Base-by-base conservation (phyloP, 2,888 invertebrate species). In the Morpho deidamia region DNA sequence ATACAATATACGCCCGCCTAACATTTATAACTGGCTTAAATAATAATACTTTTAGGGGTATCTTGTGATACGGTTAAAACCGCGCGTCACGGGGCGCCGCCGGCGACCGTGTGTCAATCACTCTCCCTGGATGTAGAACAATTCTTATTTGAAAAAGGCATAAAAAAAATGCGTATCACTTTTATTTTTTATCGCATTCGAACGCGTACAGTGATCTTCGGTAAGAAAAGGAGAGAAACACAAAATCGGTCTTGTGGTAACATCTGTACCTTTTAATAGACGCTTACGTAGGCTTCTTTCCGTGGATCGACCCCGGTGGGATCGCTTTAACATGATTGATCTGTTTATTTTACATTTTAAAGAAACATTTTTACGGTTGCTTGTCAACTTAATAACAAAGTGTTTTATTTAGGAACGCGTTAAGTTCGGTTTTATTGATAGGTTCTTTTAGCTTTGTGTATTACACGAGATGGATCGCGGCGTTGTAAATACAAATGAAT, bases 321-420 rank as follows among this genome's bases (percentile, higher is more conserved):
- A 87, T 86, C 85, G 80, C 82, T 86, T 84, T 81, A 85, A 84
- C 84, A 88, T 89, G 89, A 89, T 89, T 89, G 89, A 89, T 89
- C 88, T 88, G 89, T 89, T 89, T 89, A 88, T 89, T 89, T 89
- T 85, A 88, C 87, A 89, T 88, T 89, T 89, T 88, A 88, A 88
- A 88, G 83, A 81, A 83, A 82, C 86, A 86, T 88, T 89, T 88
- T 88, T 89, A 89, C 88, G 89, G 87, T 87, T 87, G 88, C 83
- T 86, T 88, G 89, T 88, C 89, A 87, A 87, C 88, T 87, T 87
- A 86, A 88, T 89, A 88, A 88, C 87, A 85, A 86, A 86, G 85
- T 86, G 81, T 87, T 89, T 87, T 86, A 87, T 88, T 83, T 85
- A 70, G 81, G 72, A 81, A 87, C 80, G 85, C 77, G 81, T 82